These are phyloP conservation scores for Poeciliopsis prolifica DNA, from an alignment of 2,113 vertebrate species.

Conservation along the genomic window DNA sequence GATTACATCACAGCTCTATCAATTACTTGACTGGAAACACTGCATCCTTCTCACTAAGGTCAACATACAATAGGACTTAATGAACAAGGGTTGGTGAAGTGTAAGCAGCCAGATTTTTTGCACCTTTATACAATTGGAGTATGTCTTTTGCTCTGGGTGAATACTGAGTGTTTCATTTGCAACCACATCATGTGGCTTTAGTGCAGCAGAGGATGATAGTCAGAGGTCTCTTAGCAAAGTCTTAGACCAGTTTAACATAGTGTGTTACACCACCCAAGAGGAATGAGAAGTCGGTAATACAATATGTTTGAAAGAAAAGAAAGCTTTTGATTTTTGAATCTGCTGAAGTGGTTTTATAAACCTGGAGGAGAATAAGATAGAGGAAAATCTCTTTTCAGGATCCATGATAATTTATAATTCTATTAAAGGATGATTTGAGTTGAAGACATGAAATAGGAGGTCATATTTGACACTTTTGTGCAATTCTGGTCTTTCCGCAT, in stretches of 20 bases:
- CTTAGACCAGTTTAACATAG: neutral
- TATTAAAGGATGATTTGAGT: constrained; percentile 49
- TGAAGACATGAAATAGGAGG: constrained; percentile 29
- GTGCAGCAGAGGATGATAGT: too few species aligned
- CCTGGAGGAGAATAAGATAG: neutral
- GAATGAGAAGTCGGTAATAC: constrained; percentile 8
- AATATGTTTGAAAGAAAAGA: neutral
- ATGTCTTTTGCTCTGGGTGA: too few species aligned
- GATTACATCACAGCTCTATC: too few species aligned
- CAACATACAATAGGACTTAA: constrained; percentile 17
- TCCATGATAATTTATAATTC: constrained; percentile 39
- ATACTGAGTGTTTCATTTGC: too few species aligned
- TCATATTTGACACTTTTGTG: constrained; percentile 47
- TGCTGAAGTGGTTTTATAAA: constrained; percentile 24
- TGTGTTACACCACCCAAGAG: neutral
- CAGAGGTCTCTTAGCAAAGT: too few species aligned
- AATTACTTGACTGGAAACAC: too few species aligned
- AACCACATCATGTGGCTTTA: too few species aligned
- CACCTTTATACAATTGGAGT: too few species aligned
- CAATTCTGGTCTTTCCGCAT: constrained; percentile 2
- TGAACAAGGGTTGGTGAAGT: constrained; percentile 17
- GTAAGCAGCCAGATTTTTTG: too few species aligned
- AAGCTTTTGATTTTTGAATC: neutral
- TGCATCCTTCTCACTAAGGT: too few species aligned
- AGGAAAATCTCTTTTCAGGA: constrained; percentile 41